Percentiles rank a stretch among this genome's conserved stretches.
phyloP scores from a whole-genome alignment of 2,888 invertebrate species.

The Xestia xanthographa region DNA sequence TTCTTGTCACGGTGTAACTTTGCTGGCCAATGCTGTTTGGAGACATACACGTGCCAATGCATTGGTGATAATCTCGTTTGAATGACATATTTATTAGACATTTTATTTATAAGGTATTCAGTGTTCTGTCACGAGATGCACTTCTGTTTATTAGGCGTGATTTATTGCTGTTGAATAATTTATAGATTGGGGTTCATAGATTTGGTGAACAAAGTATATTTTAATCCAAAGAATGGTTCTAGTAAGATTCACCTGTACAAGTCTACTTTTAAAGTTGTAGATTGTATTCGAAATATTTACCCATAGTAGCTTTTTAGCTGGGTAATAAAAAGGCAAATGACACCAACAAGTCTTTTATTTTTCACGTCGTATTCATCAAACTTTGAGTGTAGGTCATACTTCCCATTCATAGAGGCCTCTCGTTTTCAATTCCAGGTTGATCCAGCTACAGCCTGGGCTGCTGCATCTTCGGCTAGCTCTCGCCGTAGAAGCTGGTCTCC shows the following conservation, averaged over 20 bases:
- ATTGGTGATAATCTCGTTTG: slow-evolving; percentile 19
- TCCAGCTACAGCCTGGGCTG: background rate
- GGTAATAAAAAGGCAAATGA: background rate
- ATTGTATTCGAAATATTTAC: background rate
- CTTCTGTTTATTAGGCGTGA: slow-evolving; percentile 12
- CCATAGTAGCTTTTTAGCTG: background rate
- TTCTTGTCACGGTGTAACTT: background rate
- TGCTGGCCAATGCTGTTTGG: background rate
- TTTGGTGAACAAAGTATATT: background rate
- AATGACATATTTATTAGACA: slow-evolving; percentile 14
- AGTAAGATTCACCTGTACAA: background rate
- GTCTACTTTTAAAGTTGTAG: background rate
- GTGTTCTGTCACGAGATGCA: slow-evolving; percentile 25
- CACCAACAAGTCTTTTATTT: background rate
- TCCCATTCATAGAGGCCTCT: background rate
- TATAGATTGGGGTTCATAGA: background rate
- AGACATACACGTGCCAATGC: background rate
- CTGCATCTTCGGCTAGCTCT: background rate
- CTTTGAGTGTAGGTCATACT: background rate
- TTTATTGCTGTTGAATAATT: slow-evolving; percentile 17
- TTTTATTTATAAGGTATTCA: slow-evolving; percentile 9
- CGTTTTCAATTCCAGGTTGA: background rate
- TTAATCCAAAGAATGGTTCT: background rate
- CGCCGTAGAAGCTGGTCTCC: background rate
- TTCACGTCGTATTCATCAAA: background rate